These are phyloP conservation scores for Beris morrisii DNA, from an alignment of 2,888 invertebrate genomes.

Conservation along the genomic window DNA sequence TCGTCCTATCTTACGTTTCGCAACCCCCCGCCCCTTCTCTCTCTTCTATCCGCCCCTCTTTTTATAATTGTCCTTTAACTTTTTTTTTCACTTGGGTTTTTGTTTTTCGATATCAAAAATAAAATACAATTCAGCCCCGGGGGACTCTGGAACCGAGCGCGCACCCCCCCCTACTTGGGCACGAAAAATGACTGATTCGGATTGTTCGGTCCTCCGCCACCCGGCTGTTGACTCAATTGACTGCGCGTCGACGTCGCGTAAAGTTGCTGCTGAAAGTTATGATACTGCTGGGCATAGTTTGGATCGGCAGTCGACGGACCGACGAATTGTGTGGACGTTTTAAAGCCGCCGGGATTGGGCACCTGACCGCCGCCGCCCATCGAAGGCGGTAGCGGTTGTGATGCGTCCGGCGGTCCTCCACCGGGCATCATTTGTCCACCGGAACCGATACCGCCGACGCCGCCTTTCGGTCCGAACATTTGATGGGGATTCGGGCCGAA, in stretches of 20 bases:
- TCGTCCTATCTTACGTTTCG: too few species aligned
- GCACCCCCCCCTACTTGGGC: constrained; percentile 46
- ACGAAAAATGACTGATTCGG: constrained; percentile 55
- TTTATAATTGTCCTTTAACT: too few species aligned
- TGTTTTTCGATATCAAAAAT: too few species aligned
- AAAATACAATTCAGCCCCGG: too few species aligned
- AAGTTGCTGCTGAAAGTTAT: constrained; percentile 92
- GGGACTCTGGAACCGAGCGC: too few species aligned
- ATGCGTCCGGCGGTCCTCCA: constrained; percentile 61
- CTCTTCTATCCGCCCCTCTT: too few species aligned
- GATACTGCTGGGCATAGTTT: constrained; percentile 92
- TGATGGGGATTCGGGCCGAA: constrained; percentile 49
- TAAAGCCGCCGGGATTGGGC: constrained; percentile 53
- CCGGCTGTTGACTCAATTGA: constrained; percentile 54
- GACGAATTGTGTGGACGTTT: constrained; percentile 74
- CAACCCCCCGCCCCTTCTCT: too few species aligned
- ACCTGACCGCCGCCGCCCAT: constrained; percentile 64
- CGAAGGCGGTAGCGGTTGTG: constrained; percentile 75
- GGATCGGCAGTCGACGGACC: constrained; percentile 86
- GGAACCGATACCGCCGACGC: constrained; percentile 52
- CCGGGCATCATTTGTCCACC: constrained; percentile 43
- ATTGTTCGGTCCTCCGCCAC: constrained; percentile 47
- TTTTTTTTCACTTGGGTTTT: too few species aligned
- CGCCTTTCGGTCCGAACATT: constrained; percentile 63
- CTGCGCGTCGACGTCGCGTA: constrained; percentile 83